These are phyloP conservation scores for Corythoichthys intestinalis DNA, from an alignment of 2,113 vertebrate genomes.

Conservation along the genomic window DNA sequence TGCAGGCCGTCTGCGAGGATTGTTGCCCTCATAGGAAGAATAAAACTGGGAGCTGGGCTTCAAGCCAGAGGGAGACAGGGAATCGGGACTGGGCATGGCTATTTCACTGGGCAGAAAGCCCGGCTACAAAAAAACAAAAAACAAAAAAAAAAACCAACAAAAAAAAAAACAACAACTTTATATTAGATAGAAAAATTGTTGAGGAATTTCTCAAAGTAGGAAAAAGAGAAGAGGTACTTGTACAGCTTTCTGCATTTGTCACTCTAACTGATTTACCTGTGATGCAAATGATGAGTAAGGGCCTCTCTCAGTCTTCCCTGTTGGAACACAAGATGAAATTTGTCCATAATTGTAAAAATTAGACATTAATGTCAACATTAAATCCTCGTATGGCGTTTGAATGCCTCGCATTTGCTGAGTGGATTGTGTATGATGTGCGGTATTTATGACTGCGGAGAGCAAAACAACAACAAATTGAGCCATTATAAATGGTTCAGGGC, in stretches of 20 bases:
- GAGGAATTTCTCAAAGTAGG: not conserved
- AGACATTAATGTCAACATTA: conserved; percentile 46
- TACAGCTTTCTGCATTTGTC: not conserved
- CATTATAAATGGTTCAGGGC: conserved; percentile 67
- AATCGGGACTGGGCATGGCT: conserved; percentile 78
- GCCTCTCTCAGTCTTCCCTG: conserved; percentile 87
- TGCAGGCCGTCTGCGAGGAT: conserved; percentile 77
- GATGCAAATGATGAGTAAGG: conserved; percentile 79
- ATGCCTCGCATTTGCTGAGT: conserved; percentile 54
- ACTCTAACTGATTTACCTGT: conserved; percentile 64
- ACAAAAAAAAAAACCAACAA: not conserved
- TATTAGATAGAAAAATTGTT: not conserved
- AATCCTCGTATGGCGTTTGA: conserved; percentile 43
- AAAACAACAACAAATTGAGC: conserved; percentile 71
- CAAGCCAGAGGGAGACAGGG: conserved; percentile 79
- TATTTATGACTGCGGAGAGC: conserved; percentile 58
- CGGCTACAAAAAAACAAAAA: conserved; percentile 60
- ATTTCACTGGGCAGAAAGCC: conserved; percentile 84
- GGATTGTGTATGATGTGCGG: conserved; percentile 44
- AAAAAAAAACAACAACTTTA: not conserved
- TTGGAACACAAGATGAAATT: conserved; percentile 23
- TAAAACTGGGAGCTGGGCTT: conserved; percentile 86
- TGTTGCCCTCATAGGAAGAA: conserved; percentile 68
- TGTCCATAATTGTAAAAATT: conserved; percentile 28
- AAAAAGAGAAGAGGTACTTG: not conserved